Conservation (phyloP, 2,888 invertebrate genomes). For the Caenorhabditis sp. region DNA sequence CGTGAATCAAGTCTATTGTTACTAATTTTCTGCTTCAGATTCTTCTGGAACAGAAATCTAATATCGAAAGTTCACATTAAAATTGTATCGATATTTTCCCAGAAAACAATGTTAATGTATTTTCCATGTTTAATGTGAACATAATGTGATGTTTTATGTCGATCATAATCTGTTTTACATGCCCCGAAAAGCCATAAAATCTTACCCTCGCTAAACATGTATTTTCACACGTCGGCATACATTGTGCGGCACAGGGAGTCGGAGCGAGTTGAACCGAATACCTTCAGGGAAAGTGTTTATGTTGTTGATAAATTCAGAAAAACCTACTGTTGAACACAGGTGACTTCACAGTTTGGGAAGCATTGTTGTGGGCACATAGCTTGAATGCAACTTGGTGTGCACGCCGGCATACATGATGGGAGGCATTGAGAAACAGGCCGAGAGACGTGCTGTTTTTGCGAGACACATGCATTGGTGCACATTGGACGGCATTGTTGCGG, state of each 20-base stretch:
- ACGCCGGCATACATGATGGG: slow-evolving; percentile 52
- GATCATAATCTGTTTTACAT: neutral
- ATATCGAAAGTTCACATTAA: neutral
- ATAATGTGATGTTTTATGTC: neutral
- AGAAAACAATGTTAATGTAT: neutral
- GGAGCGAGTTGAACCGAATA: slow-evolving; percentile 46
- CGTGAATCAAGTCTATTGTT: too few species aligned
- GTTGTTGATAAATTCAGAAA: neutral
- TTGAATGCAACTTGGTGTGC: slow-evolving; percentile 50
- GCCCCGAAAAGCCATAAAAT: neutral
- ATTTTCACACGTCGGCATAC: slow-evolving; percentile 46
- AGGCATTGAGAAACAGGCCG: slow-evolving; percentile 27
- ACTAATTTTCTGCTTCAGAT: too few species aligned
- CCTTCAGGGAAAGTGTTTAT: slow-evolving; percentile 9
- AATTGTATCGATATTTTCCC: neutral
- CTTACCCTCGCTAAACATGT: slow-evolving; percentile 37
- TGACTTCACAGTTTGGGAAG: slow-evolving; percentile 44
- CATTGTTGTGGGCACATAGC: slow-evolving; percentile 48
- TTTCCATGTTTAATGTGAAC: neutral
- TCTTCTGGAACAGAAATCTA: too few species aligned
- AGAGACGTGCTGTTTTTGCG: slow-evolving; percentile 18
- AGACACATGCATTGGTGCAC: slow-evolving; percentile 54
- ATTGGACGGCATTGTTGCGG: slow-evolving; percentile 53
- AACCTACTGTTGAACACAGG: slow-evolving; percentile 46
- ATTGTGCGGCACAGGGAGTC: slow-evolving; percentile 41